Percentiles rank a stretch among this genome's conserved stretches.
Conservation (phyloP, 2,113 vertebrate species). For the Scalopus aquaticus region DNA sequence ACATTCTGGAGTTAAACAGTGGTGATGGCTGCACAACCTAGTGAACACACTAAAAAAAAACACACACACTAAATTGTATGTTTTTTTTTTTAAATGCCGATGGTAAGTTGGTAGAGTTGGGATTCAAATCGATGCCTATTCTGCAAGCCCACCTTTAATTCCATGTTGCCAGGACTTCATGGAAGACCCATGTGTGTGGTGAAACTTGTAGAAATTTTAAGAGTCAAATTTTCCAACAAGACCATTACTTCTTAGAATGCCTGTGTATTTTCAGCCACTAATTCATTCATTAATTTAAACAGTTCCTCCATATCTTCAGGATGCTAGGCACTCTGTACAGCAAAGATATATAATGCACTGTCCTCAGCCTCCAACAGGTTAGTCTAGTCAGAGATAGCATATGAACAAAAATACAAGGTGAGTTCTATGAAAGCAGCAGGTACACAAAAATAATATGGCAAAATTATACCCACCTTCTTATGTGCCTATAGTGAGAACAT, state of each 20-base stretch:
- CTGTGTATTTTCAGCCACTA: conserved; percentile 8
- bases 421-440: conserved; percentile 2
- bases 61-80: neutral
- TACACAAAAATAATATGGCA: neutral
- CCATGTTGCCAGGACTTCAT: neutral
- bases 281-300: conserved; percentile 11
- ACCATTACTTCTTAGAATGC: neutral
- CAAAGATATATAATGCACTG: conserved; percentile 35
- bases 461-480: neutral
- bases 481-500: neutral
- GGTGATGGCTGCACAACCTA: neutral
- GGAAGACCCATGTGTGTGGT: neutral
- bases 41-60: neutral
- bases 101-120: neutral
- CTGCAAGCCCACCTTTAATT: neutral
- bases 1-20: neutral
- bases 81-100: neutral
- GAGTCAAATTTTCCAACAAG: conserved; percentile 39
- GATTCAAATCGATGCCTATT: neutral
- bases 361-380: neutral
- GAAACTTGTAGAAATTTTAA: conserved; percentile 12
- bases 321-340: neutral
- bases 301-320: neutral
- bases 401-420: conserved; percentile 13
- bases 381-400: conserved; percentile 20